Evolutionary conservation across 1,140 invertebrate species (phyloP).

Genomic region (Pemphigus obesinymphae): DNA sequence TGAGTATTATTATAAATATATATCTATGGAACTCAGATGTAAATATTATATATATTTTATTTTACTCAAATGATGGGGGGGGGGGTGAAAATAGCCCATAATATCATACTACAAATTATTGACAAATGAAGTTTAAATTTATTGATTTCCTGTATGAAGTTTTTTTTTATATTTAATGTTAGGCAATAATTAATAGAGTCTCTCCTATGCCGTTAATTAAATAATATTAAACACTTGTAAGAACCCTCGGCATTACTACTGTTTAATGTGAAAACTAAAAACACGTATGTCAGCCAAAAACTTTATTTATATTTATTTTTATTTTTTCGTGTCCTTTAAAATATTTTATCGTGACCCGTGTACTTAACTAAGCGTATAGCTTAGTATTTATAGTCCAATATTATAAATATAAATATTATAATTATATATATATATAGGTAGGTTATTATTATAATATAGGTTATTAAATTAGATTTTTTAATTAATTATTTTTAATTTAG

Average conservation of each 20-base stretch:
- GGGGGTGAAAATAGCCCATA: background rate
- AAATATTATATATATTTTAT: background rate
- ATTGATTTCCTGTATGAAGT: background rate
- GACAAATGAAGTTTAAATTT: background rate
- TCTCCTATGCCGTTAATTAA: background rate
- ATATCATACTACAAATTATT: background rate
- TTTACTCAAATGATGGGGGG: too few relatives aligned
- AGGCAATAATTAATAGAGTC: background rate
- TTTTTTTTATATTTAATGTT: background rate
- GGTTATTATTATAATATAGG: too few relatives aligned
- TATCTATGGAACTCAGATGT: constrained; percentile 11
- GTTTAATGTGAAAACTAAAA: background rate
- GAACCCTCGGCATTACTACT: background rate
- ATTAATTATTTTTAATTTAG: too few relatives aligned
- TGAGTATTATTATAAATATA: constrained; percentile 5
- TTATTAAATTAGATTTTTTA: too few relatives aligned
- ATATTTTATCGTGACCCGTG: background rate
- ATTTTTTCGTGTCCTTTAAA: background rate
- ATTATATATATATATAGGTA: too few relatives aligned
- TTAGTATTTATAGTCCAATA: too few relatives aligned
- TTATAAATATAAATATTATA: too few relatives aligned
- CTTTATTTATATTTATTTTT: background rate
- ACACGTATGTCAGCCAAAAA: background rate
- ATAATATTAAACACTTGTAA: background rate
- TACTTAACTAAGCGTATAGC: background rate